Base-by-base conservation (phyloP, 2,797 vertebrate genomes). In the Chelon labrosus region DNA sequence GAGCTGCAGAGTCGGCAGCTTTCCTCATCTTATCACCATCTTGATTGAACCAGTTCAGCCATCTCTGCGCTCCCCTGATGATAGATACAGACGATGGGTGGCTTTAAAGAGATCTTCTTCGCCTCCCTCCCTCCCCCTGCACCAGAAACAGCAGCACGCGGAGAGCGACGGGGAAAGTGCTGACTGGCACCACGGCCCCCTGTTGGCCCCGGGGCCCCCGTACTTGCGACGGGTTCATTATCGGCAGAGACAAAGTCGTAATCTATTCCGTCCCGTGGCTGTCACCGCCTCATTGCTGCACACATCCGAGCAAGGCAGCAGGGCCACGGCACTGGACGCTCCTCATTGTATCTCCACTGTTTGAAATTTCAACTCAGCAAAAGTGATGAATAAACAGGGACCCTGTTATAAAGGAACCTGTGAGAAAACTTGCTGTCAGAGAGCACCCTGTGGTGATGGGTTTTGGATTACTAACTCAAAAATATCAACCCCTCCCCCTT, bases 21-120 rank as follows among this genome's bases (percentile, higher is more conserved):
- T 90, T 79, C 79, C 75, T 71, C 87, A 73, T 88, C 91, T 92
- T 89, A 91, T 91, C 91, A 46, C 77, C 82, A 85, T 91, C 88
- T 85, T 72, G 88, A 91, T 88, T 91, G 85, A 83, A 86, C 67
- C 85, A 49, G 74, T 86, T 83, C 78, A 83, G 83, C 85, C 85
- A 52, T 82, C 75, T 65, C 87, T 25, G 58, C 54, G 25, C 75
- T 71, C 80, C 80, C 81, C 79, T 27, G 85, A 90, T 88, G 85
- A 72, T 77, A 87, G 87, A 91, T 84, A 86, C 85, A 77, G 85
- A 83, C 82, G 87, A 80, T 57, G 77, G 73, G 82, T 79, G 83
- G 79, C 80, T 88, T 91, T 90, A 86, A 88, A 87, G 75, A 87
- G 72, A 81, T 83, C 77, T 37, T 72, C 75, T 17, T 42, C 49